phyloP scores from a whole-genome alignment of 1,140 invertebrate genomes.

The Hyles vespertilio region DNA sequence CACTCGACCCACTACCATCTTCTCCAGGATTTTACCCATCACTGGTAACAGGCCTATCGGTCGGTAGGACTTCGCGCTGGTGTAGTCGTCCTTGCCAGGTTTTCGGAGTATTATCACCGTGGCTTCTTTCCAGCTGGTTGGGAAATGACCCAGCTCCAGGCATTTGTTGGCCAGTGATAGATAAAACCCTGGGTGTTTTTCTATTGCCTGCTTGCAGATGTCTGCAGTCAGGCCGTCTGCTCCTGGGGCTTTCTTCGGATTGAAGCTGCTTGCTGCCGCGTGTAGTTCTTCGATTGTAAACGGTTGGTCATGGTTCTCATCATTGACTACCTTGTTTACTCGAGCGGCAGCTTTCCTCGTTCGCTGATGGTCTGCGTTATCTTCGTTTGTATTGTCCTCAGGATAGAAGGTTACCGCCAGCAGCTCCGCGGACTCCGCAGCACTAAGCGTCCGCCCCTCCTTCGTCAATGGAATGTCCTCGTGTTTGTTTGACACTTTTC shows the following conservation, averaged over 20 bases:
- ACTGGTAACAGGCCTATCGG: too few relatives aligned
- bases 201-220: constrained; percentile 6
- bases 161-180: too few relatives aligned
- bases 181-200: neutral
- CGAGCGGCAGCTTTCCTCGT: neutral
- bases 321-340: constrained; percentile 5
- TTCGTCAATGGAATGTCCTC: constrained; percentile 17
- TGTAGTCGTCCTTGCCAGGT: neutral
- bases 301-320: neutral
- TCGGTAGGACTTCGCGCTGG: too few relatives aligned
- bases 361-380: constrained; percentile 8
- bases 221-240: constrained; percentile 18
- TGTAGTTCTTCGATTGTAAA: too few relatives aligned
- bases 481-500: neutral
- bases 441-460: neutral
- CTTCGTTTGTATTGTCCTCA: constrained; percentile 1
- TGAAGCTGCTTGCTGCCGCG: neutral
- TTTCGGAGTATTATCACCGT: constrained; percentile 10
- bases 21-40: too few relatives aligned
- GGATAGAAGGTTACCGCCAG: constrained; percentile 24
- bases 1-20: too few relatives aligned
- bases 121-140: constrained; percentile 18
- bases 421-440: neutral
- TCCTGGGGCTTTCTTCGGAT: constrained; percentile 20
- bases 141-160: constrained; percentile 7